Conservation (phyloP, 2,888 invertebrate species). For the Leptogaster cylindrica region DNA sequence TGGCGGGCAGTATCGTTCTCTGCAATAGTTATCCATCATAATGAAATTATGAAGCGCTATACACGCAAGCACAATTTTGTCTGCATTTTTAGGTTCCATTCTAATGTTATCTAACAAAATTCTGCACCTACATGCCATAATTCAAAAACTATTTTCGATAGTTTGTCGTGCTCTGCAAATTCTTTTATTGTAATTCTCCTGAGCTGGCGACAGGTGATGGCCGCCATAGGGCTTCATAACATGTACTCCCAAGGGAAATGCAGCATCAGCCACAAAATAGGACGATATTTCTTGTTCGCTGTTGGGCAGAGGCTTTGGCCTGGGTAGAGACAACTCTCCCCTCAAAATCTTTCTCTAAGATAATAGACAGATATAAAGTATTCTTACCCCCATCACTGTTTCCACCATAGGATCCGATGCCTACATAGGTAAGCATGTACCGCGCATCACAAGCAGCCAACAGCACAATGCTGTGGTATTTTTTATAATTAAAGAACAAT, state of each 20-base stretch:
- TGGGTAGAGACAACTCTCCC: background rate
- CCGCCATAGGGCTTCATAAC: background rate
- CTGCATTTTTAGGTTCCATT: conserved; percentile 42
- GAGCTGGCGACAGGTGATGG: background rate
- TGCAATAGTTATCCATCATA: background rate
- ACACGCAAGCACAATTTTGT: conserved; percentile 39
- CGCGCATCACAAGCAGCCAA: background rate
- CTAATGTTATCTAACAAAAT: background rate
- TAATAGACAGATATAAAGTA: too few species aligned
- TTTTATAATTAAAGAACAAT: background rate
- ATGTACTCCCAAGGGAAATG: background rate
- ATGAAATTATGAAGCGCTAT: background rate
- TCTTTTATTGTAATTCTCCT: background rate
- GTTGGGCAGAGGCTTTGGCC: background rate
- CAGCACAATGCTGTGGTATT: background rate
- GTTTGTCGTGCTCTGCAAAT: background rate
- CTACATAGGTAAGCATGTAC: background rate
- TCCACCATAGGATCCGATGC: conserved; percentile 1
- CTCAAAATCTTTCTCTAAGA: background rate
- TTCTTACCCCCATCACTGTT: conserved; percentile 3
- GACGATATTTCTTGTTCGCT: background rate
- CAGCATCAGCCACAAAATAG: background rate
- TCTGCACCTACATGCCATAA: background rate
- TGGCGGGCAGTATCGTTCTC: background rate
- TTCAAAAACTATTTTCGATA: background rate